phyloP scores from a whole-genome alignment of 2,797 vertebrate species.

The Staurois parvus region DNA sequence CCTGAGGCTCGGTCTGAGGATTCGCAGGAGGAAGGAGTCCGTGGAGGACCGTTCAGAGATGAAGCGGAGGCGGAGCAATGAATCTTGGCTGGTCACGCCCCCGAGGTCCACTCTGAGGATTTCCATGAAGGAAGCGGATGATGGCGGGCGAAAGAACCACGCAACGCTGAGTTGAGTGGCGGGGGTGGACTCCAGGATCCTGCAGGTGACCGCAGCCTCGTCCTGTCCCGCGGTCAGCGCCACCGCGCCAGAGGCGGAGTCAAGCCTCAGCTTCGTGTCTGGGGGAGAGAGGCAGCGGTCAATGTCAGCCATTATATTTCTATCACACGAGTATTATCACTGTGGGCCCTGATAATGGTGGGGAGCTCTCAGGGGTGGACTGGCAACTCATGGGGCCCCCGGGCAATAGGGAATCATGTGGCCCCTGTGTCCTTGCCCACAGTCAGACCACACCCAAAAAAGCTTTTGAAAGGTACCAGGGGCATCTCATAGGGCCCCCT shows the following conservation, averaged over 20 bases:
- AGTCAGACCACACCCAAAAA: no score
- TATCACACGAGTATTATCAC: no score
- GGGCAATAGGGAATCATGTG: no score
- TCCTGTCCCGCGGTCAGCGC: slow-evolving; percentile 14
- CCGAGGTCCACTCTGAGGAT: slow-evolving; percentile 69
- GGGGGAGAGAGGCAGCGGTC: neutral
- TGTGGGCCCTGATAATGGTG: no score
- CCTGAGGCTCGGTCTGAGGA: slow-evolving; percentile 67
- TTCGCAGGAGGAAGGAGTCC: slow-evolving; percentile 73
- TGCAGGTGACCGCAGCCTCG: slow-evolving; percentile 4
- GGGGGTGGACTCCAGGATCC: neutral
- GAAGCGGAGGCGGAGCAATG: slow-evolving; percentile 67
- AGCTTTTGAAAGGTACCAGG: no score
- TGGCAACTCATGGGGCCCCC: no score
- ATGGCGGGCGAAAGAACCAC: slow-evolving; percentile 40
- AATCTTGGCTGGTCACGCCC: slow-evolving; percentile 65
- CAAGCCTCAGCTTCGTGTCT: slow-evolving; percentile 13
- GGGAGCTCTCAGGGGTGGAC: no score
- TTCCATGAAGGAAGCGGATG: slow-evolving; percentile 47
- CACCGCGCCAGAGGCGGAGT: neutral
- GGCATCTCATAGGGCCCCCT: no score
- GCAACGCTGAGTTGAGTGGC: neutral
- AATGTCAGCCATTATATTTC: no score
- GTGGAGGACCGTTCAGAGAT: slow-evolving; percentile 69
- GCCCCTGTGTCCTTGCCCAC: no score